phyloP scores from a whole-genome alignment of 2,113 vertebrate genomes.

The Hipposideros armiger region DNA sequence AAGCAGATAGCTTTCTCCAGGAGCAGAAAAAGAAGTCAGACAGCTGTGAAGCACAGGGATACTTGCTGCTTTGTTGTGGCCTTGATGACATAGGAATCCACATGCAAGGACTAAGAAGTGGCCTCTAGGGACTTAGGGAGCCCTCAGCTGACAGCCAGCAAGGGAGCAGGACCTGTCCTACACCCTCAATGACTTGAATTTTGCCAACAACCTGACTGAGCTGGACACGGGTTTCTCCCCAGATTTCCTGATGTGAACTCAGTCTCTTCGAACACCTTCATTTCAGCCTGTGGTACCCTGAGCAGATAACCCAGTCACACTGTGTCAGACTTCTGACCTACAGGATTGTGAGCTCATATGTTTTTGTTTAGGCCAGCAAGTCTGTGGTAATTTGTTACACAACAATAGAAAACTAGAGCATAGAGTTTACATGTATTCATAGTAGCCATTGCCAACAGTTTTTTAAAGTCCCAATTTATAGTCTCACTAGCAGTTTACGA shows the following conservation, averaged over 20 bases:
- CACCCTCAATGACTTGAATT: background rate
- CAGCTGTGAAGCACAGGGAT: background rate
- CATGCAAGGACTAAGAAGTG: background rate
- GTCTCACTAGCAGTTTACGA: background rate
- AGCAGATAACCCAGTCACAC: background rate
- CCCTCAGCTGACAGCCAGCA: background rate
- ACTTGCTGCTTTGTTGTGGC: background rate
- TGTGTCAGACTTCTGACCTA: background rate
- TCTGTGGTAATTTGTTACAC: background rate
- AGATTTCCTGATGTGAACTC: background rate
- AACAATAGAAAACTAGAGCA: background rate
- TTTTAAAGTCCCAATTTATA: background rate
- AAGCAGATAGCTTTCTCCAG: background rate
- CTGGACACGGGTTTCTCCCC: background rate
- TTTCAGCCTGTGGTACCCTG: background rate
- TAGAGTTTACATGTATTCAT: background rate
- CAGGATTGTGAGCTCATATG: background rate
- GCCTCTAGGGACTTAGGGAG: background rate
- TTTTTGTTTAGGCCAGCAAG: background rate
- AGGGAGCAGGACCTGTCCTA: background rate
- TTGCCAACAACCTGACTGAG: background rate
- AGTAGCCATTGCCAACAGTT: background rate
- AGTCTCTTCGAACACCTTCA: background rate
- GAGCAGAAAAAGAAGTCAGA: background rate
- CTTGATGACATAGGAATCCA: background rate